Evolutionary conservation across 2,888 invertebrate species (phyloP).

Genomic region (Diaprepes abbreviatus): DNA sequence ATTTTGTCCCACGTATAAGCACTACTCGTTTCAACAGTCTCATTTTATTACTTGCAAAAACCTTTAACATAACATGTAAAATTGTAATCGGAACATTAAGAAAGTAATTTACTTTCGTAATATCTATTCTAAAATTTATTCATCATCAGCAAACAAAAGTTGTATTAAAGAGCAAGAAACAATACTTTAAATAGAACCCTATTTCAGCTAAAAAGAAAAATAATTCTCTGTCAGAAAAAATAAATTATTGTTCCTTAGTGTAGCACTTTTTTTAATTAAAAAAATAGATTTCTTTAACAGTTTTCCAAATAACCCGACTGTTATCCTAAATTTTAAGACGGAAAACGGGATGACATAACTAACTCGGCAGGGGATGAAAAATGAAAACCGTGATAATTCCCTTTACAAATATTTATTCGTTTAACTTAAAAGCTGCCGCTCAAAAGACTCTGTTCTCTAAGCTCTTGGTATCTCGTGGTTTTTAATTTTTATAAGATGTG

Average conservation of each 20-base stretch:
- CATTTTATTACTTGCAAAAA: no score
- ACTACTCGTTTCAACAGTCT: no score
- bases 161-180: no score
- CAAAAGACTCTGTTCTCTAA: slow-evolving; percentile 31
- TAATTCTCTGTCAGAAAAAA: not conserved
- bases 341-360: slow-evolving; percentile 24
- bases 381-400: slow-evolving; percentile 46
- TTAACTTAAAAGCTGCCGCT: slow-evolving; percentile 43
- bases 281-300: slow-evolving; percentile 30
- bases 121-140: no score
- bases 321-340: slow-evolving; percentile 43
- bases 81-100: no score
- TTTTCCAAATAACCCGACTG: slow-evolving; percentile 30
- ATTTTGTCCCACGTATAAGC: no score
- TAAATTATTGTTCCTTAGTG: slow-evolving; percentile 33
- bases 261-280: slow-evolving; percentile 37
- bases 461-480: slow-evolving; percentile 30
- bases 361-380: slow-evolving; percentile 40
- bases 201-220: no score
- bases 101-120: no score
- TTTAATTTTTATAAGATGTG: slow-evolving; percentile 44
- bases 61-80: no score
- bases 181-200: no score
- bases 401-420: slow-evolving; percentile 50
- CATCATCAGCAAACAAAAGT: no score